A percentile compares a stretch with the other conserved stretches of the same genome.
Conservation (phyloP, 2,888 invertebrate genomes). For the Masnerella sp. region DNA sequence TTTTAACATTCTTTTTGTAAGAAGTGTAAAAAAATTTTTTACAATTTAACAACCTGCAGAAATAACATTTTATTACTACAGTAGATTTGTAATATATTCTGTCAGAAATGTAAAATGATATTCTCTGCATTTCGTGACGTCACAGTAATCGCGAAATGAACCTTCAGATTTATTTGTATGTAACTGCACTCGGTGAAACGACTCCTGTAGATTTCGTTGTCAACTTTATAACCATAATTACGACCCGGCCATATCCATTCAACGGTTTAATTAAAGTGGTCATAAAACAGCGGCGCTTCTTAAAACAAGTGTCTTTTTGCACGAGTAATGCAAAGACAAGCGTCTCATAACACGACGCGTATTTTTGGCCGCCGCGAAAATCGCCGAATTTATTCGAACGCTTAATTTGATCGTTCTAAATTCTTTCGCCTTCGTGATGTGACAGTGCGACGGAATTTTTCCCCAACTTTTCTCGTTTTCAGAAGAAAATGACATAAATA, state of each 20-base stretch:
- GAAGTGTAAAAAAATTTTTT: too few species aligned
- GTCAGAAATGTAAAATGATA: neutral
- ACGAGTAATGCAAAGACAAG: conserved; percentile 42
- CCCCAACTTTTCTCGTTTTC: too few species aligned
- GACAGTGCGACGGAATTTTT: too few species aligned
- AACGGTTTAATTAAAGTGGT: conserved; percentile 55
- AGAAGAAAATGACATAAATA: too few species aligned
- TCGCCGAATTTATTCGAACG: conserved; percentile 66
- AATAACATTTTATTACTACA: too few species aligned
- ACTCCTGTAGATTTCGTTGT: conserved; percentile 37
- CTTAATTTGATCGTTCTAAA: conserved; percentile 66
- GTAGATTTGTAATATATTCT: too few species aligned
- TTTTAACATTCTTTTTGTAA: too few species aligned
- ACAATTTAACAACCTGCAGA: too few species aligned
- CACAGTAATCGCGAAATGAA: conserved; percentile 39
- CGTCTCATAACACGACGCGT: conserved; percentile 56
- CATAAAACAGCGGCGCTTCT: conserved; percentile 46
- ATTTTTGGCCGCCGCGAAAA: too few species aligned
- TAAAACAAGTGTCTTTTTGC: conserved; percentile 45
- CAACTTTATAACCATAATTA: conserved; percentile 58
- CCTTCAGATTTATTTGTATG: conserved; percentile 38
- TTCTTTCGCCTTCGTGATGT: conserved; percentile 51
- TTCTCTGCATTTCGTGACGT: neutral
- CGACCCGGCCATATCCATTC: conserved; percentile 43
- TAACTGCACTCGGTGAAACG: conserved; percentile 21